Percentiles rank a stretch among this genome's conserved stretches.
Evolutionary conservation across 2,888 invertebrate species (phyloP).

Genomic region (Ennomos quercinarius): DNA sequence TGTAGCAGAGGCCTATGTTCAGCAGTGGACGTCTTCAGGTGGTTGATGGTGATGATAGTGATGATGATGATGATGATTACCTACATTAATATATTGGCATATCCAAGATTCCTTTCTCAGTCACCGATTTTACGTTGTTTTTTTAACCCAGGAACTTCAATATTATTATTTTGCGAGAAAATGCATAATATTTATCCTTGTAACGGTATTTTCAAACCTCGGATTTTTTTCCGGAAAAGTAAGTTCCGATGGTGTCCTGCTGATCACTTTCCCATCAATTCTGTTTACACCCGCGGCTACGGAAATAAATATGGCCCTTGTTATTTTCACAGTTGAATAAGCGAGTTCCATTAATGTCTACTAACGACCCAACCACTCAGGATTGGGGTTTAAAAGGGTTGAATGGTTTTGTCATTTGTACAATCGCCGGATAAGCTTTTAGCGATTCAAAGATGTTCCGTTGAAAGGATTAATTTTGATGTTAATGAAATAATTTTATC

Average conservation of each 20-base stretch:
- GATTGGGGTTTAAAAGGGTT: slow-evolving; percentile 85
- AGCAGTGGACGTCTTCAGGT: too few species aligned
- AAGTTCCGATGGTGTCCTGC: not conserved
- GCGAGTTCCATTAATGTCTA: slow-evolving; percentile 83
- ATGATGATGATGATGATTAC: too few species aligned
- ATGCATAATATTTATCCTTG: too few species aligned
- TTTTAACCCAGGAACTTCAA: too few species aligned
- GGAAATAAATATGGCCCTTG: slow-evolving; percentile 57
- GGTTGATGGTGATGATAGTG: too few species aligned
- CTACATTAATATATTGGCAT: too few species aligned
- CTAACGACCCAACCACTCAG: slow-evolving; percentile 84
- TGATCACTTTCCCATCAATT: slow-evolving; percentile 29
- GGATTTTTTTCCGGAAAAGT: too few species aligned
- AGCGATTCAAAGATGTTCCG: slow-evolving; percentile 80
- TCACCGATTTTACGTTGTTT: too few species aligned
- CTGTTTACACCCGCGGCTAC: slow-evolving; percentile 27
- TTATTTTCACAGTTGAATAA: slow-evolving; percentile 81
- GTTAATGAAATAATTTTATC: slow-evolving; percentile 60
- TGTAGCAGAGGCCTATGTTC: too few species aligned
- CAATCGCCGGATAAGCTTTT: slow-evolving; percentile 82
- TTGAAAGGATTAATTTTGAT: slow-evolving; percentile 59
- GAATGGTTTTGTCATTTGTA: slow-evolving; percentile 76
- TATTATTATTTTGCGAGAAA: too few species aligned
- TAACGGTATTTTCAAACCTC: too few species aligned
- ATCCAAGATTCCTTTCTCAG: too few species aligned